Base-by-base conservation (phyloP, 1,140 invertebrate species). In the Orius laevigatus region DNA sequence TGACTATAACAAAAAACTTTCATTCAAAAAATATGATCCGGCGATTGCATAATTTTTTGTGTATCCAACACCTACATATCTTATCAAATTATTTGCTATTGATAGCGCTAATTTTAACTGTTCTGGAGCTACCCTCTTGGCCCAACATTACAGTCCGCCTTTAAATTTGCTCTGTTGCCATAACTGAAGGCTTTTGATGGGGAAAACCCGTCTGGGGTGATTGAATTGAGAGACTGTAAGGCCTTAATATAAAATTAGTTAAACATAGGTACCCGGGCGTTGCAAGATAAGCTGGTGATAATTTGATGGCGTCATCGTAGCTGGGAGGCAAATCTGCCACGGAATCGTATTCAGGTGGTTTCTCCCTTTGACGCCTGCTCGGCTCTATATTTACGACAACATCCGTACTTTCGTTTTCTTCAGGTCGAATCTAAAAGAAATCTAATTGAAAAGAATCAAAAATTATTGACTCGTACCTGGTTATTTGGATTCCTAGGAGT, bases 241-340 rank as follows among this genome's bases (percentile, higher is more conserved):
- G 25, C 3, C 3, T 25, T 25, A 25, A 25, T 25, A n/a, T 8
- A 34, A 16, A 38, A 4, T 38, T 3, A 10, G 15, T 12, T 38
- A 38, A 42, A 42, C 5, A 18, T 16, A 46, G 11, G 11, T 33
- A 46, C 44, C 44, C 35, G 10, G 44, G 41, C 5, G 41, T 36
- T 12, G 54, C 38, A 1, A 55, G 48, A 11, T 48, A 64, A 43
- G 67, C 66, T 25, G 78, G 77, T 63, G 74, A 74, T 47, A 81
- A 62, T 59, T 78, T 79, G 55, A 81, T 79, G 10, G 79, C 79
- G 55, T 80, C 78, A 52, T 81, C 78, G 58, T 81, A 81, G 19
- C 74, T 76, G 1, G 79, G 79, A 34, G 77, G 77, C 20, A 50
- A 47, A 12, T 75, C 76, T 2, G 74, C 72, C 19, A 80, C 76